Evolutionary conservation across 2,113 vertebrate species (phyloP).

Genomic region (Pan paniscus): DNA sequence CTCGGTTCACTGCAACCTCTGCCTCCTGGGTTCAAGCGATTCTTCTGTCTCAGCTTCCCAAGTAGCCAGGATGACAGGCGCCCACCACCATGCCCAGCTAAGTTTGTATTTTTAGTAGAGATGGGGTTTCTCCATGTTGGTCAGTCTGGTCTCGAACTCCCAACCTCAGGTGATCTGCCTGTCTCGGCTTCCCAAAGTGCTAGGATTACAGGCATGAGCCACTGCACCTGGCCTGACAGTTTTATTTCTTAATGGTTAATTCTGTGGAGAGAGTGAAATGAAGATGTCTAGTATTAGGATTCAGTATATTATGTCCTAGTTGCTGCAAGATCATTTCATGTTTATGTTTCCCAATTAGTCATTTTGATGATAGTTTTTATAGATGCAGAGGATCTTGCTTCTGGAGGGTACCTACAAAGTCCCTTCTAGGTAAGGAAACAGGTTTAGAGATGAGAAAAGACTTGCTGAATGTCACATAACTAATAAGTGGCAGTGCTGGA

Average conservation of each 20-base stretch:
- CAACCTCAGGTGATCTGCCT: no score
- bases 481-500: not conserved
- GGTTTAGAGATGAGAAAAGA: conserved; percentile 36
- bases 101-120: no score
- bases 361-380: conserved; percentile 53
- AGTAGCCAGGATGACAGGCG: no score
- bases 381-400: conserved; percentile 32
- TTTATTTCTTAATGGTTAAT: conserved; percentile 32
- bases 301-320: not conserved
- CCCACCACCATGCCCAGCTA: no score
- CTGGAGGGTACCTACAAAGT: conserved; percentile 1
- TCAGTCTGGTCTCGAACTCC: no score
- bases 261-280: conserved; percentile 21
- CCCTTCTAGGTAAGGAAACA: conserved; percentile 24
- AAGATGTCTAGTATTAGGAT: not conserved
- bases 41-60: no score
- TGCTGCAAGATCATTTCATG: conserved; percentile 1
- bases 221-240: not conserved
- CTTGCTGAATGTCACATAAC: conserved; percentile 3
- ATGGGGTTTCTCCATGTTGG: no score
- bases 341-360: not conserved
- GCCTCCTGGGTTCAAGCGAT: no score
- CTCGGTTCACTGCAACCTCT: no score
- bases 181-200: no score
- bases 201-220: no score